phyloP scores from a whole-genome alignment of 2,113 vertebrate species.

The Puffinus mauretanicus region DNA sequence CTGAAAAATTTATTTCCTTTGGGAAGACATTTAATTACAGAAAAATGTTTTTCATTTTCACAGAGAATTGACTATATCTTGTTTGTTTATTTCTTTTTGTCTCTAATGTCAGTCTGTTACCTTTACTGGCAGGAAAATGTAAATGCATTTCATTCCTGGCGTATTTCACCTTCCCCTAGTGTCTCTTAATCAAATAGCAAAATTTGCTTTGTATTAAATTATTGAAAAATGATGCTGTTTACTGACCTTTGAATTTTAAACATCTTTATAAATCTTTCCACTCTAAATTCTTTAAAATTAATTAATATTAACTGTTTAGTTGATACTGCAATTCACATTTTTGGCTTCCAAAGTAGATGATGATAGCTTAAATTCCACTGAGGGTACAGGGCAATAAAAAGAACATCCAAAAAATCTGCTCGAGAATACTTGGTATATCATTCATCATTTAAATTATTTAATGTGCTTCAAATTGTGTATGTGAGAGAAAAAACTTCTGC shows the following conservation, averaged over 20 bases:
- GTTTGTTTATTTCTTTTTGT: slow-evolving; percentile 22
- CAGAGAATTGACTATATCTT: neutral
- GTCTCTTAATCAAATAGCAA: neutral
- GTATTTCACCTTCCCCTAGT: neutral
- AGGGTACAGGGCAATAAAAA: neutral
- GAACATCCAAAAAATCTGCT: neutral
- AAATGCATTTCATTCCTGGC: neutral
- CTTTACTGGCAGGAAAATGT: slow-evolving; percentile 20
- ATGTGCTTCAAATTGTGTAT: neutral
- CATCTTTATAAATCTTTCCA: neutral
- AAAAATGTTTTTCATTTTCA: slow-evolving; percentile 23
- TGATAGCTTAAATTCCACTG: slow-evolving; percentile 2
- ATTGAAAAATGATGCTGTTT: slow-evolving; percentile 12
- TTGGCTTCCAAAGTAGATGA: neutral
- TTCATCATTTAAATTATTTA: neutral
- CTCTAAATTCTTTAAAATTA: neutral
- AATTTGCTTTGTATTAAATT: neutral
- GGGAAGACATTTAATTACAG: slow-evolving; percentile 42
- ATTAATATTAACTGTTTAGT: neutral
- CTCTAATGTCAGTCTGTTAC: neutral
- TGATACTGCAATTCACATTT: neutral
- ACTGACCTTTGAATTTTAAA: slow-evolving; percentile 18
- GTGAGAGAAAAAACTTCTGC: neutral
- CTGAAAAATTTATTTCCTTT: slow-evolving; percentile 29
- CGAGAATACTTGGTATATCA: neutral